Evolutionary conservation across 2,113 vertebrate species (phyloP).

Genomic region (Psophia crepitans): DNA sequence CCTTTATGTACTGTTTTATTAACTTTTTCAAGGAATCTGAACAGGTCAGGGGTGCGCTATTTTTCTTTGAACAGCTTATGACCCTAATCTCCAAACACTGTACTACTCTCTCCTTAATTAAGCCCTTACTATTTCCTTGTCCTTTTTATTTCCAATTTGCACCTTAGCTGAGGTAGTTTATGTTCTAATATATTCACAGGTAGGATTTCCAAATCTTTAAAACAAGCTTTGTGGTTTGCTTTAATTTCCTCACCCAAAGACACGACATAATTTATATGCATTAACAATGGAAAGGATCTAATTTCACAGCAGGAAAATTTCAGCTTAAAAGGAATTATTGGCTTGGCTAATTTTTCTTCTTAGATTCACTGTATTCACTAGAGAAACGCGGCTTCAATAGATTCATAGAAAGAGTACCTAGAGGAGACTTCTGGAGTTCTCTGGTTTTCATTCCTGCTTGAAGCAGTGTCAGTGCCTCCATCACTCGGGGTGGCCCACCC

Average conservation of each 20-base stretch:
- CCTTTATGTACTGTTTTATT: conserved; percentile 36
- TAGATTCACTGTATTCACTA: not conserved
- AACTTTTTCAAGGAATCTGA: conserved; percentile 11
- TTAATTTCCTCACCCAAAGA: not conserved
- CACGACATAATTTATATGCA: not conserved
- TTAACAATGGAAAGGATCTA: not conserved
- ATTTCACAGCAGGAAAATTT: not conserved
- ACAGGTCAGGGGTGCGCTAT: not conserved
- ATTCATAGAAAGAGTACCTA: not conserved
- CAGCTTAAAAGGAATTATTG: not conserved
- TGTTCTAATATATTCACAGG: not conserved
- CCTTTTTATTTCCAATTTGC: not conserved
- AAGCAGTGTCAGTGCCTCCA: not conserved
- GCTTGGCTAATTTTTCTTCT: not conserved
- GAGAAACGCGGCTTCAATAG: not conserved
- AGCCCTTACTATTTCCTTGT: not conserved
- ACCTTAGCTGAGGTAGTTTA: not conserved
- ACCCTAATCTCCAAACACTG: not conserved
- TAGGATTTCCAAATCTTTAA: conserved; percentile 16
- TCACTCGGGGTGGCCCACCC: rapidly evolving
- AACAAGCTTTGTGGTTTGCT: not conserved
- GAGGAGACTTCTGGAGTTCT: not conserved
- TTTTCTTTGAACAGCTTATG: not conserved
- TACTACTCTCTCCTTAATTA: not conserved
- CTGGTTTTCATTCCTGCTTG: not conserved